These are phyloP conservation scores for Acrobasis consociella DNA, from an alignment of 2,888 invertebrate genomes.

Conservation along the genomic window DNA sequence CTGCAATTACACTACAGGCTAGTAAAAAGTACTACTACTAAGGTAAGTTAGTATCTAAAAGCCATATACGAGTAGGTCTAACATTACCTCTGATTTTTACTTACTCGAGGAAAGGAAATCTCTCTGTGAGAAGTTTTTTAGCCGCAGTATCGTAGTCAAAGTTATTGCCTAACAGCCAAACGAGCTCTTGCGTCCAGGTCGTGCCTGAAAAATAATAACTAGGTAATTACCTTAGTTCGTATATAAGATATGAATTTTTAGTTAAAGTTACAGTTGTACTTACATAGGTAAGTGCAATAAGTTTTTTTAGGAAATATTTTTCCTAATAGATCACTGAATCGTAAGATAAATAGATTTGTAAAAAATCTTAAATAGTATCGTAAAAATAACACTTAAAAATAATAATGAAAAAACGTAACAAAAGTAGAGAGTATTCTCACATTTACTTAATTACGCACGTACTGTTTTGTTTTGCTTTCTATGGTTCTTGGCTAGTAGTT, in stretches of 20 bases:
- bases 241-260: neutral
- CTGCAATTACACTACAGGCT: neutral
- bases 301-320: neutral
- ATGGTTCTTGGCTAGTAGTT: neutral
- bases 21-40: neutral
- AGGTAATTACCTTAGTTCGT: neutral
- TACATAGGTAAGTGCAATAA: neutral
- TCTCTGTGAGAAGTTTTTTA: constrained; percentile 47
- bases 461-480: too few species aligned
- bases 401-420: too few species aligned
- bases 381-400: too few species aligned
- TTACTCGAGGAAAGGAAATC: constrained; percentile 61
- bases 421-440: too few species aligned
- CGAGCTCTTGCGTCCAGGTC: constrained; percentile 89
- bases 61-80: neutral
- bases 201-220: constrained; percentile 70
- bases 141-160: constrained; percentile 85
- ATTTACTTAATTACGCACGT: too few species aligned
- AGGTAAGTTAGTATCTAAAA: neutral
- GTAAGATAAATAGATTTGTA: too few species aligned
- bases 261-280: neutral
- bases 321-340: too few species aligned
- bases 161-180: constrained; percentile 88
- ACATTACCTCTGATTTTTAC: constrained; percentile 27
- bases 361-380: too few species aligned